phyloP scores from a whole-genome alignment of 2,888 invertebrate species.

The Nephrotoma appendiculata region DNA sequence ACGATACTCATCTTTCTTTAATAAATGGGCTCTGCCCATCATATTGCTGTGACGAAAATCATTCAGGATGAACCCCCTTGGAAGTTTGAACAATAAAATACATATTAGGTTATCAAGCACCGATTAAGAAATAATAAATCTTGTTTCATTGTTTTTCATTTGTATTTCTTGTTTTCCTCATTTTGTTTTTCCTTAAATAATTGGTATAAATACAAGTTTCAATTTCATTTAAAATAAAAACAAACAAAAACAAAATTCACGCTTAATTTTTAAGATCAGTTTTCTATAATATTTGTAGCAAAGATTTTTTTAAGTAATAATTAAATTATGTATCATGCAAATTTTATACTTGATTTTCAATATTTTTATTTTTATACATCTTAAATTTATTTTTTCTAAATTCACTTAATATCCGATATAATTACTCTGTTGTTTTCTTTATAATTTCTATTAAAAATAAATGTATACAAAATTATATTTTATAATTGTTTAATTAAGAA shows the following conservation, averaged over 20 bases:
- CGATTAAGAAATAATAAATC: not conserved
- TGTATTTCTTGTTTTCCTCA: not conserved
- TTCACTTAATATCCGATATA: not conserved
- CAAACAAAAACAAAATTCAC: not conserved
- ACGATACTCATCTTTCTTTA: no score
- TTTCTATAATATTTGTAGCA: not conserved
- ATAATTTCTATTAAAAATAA: not conserved
- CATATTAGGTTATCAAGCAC: no score
- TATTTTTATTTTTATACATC: not conserved
- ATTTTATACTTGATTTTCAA: not conserved
- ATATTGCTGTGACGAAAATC: no score
- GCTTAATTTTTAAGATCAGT: not conserved
- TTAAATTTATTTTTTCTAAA: not conserved
- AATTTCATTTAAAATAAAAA: not conserved
- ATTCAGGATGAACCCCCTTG: no score
- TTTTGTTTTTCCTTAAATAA: not conserved
- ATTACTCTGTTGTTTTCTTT: not conserved
- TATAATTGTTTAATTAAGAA: not conserved
- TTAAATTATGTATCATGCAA: not conserved
- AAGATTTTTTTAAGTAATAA: not conserved
- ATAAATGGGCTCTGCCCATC: no score
- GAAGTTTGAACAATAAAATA: no score
- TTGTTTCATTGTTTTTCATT: not conserved
- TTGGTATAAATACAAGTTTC: not conserved
- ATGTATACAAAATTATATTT: not conserved